Base-by-base conservation (phyloP, 2,888 invertebrate species). In the Polietes domitor region DNA sequence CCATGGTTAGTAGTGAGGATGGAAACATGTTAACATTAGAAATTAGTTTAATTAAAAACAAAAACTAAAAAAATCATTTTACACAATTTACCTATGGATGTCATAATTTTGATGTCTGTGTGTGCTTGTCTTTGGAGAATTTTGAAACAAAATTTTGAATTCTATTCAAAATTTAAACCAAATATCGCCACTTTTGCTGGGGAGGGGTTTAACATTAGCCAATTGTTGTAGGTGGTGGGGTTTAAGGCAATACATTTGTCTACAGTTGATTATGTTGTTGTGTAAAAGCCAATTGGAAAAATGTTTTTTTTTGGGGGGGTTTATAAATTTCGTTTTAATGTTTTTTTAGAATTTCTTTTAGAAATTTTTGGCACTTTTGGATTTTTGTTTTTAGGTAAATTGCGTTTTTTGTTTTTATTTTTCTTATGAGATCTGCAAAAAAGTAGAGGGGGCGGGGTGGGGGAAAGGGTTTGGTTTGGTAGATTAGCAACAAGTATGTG, bases 81-180 rank as follows among this genome's bases (percentile, higher is more conserved):
- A 87, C 86, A 86, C 86, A 89, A 90, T 89, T 91, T 91, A 91
- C 91, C 91, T 91, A 91, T 91, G 85, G 91, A 91, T 86, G 91
- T 91, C 91, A 91, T 91, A 89, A 89, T 91, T 91, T 90, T 88
- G 87, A 87, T 88, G 87, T 63, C 32, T 10, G 77, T 73, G 55
- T 80, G 41, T 78, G 26, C 37, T 47, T 37, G 61, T 28, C 24
- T 77, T 85, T 77, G 77, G 61, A 73, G 37, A 80, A 55, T 68
- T 80, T 61, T 41, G 15, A 77, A 71, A 83, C 15, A 77, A 83
- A 87, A 85, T 85, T 81, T 86, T 82, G 82, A 55, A 28, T 55
- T 68, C 19, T 15, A 50, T 53, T 74, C n/a, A 55, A 41, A 71
- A 63, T 47, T 50, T 47, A 73, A 61, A 70, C 61, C 76, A 83